Evolutionary conservation across 2,888 invertebrate genomes (phyloP).

Genomic region (Sesamia inferens): DNA sequence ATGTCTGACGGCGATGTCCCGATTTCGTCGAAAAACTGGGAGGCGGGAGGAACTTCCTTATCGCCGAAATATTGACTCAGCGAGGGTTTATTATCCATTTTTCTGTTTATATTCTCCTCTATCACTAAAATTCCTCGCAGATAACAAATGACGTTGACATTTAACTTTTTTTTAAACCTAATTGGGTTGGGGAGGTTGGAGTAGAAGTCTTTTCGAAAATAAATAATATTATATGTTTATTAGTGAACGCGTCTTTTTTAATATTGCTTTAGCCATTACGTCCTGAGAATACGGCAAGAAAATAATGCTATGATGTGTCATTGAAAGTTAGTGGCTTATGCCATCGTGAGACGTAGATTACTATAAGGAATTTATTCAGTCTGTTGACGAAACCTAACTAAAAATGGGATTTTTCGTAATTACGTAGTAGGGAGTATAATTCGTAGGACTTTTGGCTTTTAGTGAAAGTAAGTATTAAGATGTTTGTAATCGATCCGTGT

Average conservation of each 20-base stretch:
- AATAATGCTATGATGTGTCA: background rate
- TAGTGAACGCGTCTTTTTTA: slow-evolving; percentile 7
- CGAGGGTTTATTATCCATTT: slow-evolving; percentile 88
- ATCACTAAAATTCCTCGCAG: slow-evolving; percentile 36
- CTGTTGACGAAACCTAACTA: background rate
- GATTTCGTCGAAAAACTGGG: slow-evolving; percentile 88
- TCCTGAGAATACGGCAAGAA: background rate
- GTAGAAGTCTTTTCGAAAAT: background rate
- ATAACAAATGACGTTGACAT: slow-evolving; percentile 46
- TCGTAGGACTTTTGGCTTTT: background rate
- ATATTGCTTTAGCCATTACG: slow-evolving; percentile 1
- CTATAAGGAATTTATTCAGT: too few species aligned
- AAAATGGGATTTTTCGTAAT: background rate
- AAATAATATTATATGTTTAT: too few species aligned
- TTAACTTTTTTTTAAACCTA: background rate
- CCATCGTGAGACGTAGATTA: background rate
- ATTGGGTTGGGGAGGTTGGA: too few species aligned
- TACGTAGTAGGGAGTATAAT: too few species aligned
- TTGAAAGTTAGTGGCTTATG: background rate
- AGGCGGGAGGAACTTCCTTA: slow-evolving; percentile 82
- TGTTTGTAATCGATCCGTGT: too few species aligned
- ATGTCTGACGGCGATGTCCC: slow-evolving; percentile 86
- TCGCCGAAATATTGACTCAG: slow-evolving; percentile 90
- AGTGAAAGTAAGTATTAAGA: background rate
- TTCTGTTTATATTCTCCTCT: slow-evolving; percentile 52